These are phyloP conservation scores for Corythaeola cristata DNA, from an alignment of 2,113 vertebrate genomes.

Conservation along the genomic window DNA sequence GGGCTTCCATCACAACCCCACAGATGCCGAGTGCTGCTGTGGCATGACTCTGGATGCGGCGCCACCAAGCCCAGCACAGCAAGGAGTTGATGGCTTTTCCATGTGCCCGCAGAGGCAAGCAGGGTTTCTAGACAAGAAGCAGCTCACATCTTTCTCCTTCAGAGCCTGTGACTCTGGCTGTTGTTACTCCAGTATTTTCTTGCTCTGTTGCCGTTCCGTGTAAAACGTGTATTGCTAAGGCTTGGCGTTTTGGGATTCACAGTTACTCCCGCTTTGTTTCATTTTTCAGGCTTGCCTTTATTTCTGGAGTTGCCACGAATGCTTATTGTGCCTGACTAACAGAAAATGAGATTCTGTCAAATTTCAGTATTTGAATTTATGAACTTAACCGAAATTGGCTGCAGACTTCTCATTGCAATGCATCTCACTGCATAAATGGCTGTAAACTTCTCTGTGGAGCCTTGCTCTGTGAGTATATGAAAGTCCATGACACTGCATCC, in stretches of 20 bases:
- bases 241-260: neutral
- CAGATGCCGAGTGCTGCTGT: neutral
- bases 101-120: neutral
- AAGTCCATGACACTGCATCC: neutral
- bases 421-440: neutral
- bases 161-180: neutral
- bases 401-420: neutral
- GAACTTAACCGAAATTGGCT: neutral
- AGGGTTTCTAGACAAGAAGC: neutral
- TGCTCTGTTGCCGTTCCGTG: neutral
- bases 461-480: neutral
- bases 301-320: neutral
- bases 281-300: neutral
- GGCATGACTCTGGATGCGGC: neutral
- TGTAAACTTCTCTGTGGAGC: neutral
- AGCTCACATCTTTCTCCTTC: neutral
- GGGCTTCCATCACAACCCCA: neutral
- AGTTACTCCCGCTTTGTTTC: neutral
- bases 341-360: slow-evolving; percentile 44
- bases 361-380: slow-evolving; percentile 44
- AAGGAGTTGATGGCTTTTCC: neutral
- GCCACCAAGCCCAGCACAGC: neutral
- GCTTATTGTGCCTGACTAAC: neutral
- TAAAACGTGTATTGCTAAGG: neutral
- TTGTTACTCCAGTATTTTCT: neutral